Base-by-base conservation (phyloP, 1,140 invertebrate genomes). In the Sycobia sp. region DNA sequence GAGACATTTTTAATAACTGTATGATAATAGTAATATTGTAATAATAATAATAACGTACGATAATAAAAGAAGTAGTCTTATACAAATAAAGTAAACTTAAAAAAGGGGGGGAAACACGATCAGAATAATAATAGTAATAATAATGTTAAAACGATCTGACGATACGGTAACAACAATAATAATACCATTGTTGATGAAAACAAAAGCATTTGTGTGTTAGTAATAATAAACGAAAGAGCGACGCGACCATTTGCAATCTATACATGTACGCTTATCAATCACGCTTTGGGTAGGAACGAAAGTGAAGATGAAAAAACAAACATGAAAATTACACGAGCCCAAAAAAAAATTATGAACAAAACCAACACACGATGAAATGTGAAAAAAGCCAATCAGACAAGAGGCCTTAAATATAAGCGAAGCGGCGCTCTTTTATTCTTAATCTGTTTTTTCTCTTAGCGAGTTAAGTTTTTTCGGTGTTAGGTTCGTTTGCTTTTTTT, bases 1-100 rank as follows among this genome's bases (percentile, higher is more conserved):
- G 41, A 41, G 23, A 44, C 47, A 47, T 53, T 53, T 53, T 44
- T 38, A 53, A 56, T 66, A 70, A 69, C 49, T 66, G 32, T 34
- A 63, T 34, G 49, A 62, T 62, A 65, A 58, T 53, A 65, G 56
- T 63, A 63, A 55, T 62, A 59, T 51, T 67, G 49, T 57, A 57
- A 46, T 64, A 54, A 67, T 64, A 58, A 67, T 63, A 60, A 38
- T 59, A 56, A 50, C 50, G 38, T 65, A 47, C 22, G 44, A 66
- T 57, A 57, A 59, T 53, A 58, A 64, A 46, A 41, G 16, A 51
- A 16, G 55, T 50, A 50, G 46, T 58, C 20, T 59, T 39, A 8
- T 25, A 36, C n/a, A n/a, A n/a, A n/a, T n/a, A n/a, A n/a, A n/a
- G n/a, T n/a, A n/a, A n/a, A 27, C 11, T 32, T 32, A 38, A 38